phyloP scores from a whole-genome alignment of 2,888 invertebrate species.

The Cosmia trapezina region DNA sequence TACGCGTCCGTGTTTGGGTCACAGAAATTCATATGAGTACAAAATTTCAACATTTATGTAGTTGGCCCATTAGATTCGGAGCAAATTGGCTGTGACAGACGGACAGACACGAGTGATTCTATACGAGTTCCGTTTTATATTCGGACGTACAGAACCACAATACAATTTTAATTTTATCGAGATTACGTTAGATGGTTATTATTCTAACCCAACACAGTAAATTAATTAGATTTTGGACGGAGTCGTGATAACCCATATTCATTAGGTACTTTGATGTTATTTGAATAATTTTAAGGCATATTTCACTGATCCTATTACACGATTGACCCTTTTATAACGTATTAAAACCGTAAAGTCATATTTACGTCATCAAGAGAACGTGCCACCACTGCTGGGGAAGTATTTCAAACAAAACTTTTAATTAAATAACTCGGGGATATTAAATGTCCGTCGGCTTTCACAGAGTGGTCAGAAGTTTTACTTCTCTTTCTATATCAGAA shows the following conservation, averaged over 20 bases:
- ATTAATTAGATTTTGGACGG: not conserved
- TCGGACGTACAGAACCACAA: too few relatives aligned
- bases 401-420: constrained; percentile 50
- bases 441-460: constrained; percentile 14
- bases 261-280: not conserved
- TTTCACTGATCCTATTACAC: not conserved
- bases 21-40: too few relatives aligned
- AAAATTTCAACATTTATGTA: too few relatives aligned
- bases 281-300: not conserved
- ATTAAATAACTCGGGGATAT: constrained; percentile 50
- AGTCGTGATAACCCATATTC: not conserved
- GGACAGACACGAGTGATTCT: too few relatives aligned
- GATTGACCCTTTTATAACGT: not conserved
- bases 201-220: not conserved
- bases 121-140: too few relatives aligned
- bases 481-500: constrained; percentile 8
- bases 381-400: not conserved
- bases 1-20: too few relatives aligned
- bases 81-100: too few relatives aligned
- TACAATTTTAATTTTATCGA: not conserved
- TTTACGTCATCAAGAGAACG: constrained; percentile 5
- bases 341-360: constrained; percentile 1
- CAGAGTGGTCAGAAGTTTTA: constrained; percentile 23
- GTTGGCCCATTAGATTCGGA: too few relatives aligned
- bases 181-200: not conserved